Evolutionary conservation across 2,113 vertebrate species (phyloP).

Genomic region (Mobula hypostoma): DNA sequence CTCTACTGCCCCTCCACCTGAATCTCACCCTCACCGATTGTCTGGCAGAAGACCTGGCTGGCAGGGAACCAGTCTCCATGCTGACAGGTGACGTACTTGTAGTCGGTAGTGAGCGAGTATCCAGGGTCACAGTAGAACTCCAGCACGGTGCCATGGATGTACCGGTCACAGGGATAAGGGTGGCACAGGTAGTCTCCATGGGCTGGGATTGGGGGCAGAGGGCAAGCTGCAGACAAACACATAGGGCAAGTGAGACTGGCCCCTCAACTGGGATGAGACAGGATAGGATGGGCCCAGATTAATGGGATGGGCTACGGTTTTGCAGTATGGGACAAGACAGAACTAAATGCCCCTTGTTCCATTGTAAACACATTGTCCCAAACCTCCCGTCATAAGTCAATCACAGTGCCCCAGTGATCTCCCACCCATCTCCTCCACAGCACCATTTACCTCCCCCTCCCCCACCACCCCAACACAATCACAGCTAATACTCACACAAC

Average conservation of each 20-base stretch:
- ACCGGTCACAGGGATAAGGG: constrained; percentile 71
- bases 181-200: constrained; percentile 80
- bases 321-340: too few species aligned
- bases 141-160: constrained; percentile 73
- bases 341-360: too few species aligned
- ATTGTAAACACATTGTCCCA: too few species aligned
- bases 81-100: constrained; percentile 81
- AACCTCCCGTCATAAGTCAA: too few species aligned
- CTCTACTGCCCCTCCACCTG: background rate
- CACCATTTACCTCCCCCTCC: too few species aligned
- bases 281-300: background rate
- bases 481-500: too few species aligned
- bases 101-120: constrained; percentile 74
- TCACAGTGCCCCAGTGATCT: too few species aligned
- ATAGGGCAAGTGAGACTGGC: too few species aligned
- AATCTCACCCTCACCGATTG: constrained; percentile 55
- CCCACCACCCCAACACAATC: too few species aligned
- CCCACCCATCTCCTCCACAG: too few species aligned
- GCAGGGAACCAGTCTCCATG: constrained; percentile 77
- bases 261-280: background rate
- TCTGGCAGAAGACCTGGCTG: constrained; percentile 70
- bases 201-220: constrained; percentile 70
- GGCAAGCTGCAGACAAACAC: constrained; percentile 59
- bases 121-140: constrained; percentile 79
- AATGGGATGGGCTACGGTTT: too few species aligned